Percentiles rank a stretch among this genome's conserved stretches.
Evolutionary conservation across 2,888 invertebrate genomes (phyloP).

Genomic region (Cryptocephalus moraei): DNA sequence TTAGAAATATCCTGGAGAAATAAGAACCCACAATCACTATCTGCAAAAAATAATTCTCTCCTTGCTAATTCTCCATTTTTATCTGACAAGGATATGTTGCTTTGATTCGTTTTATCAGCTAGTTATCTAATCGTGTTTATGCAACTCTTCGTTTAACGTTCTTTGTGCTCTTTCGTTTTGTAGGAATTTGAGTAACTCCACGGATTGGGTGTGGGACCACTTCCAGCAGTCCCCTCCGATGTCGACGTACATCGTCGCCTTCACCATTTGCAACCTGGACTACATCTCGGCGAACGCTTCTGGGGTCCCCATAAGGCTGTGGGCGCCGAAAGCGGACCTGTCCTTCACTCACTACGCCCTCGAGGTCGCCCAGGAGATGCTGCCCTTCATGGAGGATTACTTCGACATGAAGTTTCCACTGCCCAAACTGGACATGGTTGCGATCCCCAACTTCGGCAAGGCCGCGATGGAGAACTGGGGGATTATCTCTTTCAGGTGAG

Average conservation of each 20-base stretch:
- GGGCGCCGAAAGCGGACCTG: constrained; percentile 35
- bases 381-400: constrained; percentile 43
- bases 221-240: constrained; percentile 56
- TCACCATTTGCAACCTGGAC: constrained; percentile 34
- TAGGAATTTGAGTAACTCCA: constrained; percentile 33
- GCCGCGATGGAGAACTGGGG: constrained; percentile 50
- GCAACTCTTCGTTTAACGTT: too few species aligned
- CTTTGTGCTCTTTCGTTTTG: constrained; percentile 6
- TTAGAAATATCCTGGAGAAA: background rate
- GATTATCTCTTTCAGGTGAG: constrained; percentile 45
- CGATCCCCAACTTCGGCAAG: constrained; percentile 47
- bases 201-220: constrained; percentile 49
- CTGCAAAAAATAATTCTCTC: too few species aligned
- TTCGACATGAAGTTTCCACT: constrained; percentile 44
- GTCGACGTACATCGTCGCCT: constrained; percentile 67
- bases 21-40: too few species aligned
- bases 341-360: constrained; percentile 39
- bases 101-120: too few species aligned
- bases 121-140: too few species aligned
- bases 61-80: too few species aligned
- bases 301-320: constrained; percentile 35
- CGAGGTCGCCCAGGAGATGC: constrained; percentile 40
- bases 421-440: constrained; percentile 47
- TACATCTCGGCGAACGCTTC: constrained; percentile 18
- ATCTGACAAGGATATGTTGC: too few species aligned